phyloP scores from a whole-genome alignment of 2,113 vertebrate genomes.

The Laterallus jamaicensis region DNA sequence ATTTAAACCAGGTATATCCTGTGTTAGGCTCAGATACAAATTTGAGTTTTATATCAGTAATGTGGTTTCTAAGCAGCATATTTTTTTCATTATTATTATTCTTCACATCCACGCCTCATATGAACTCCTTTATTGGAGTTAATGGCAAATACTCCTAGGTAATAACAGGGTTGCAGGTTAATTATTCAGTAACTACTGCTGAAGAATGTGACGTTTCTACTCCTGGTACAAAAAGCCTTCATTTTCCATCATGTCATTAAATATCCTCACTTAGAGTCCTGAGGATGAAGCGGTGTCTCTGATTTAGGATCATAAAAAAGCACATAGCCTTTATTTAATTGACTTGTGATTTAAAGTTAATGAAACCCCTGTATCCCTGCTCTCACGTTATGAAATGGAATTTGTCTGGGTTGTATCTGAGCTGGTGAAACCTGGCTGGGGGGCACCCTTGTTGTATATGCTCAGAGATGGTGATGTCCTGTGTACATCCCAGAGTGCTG shows the following conservation, averaged over 20 bases:
- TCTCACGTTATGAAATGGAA: neutral
- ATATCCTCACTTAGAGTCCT: neutral
- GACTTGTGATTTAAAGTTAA: neutral
- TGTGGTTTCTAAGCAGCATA: neutral
- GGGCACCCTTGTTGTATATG: accelerated
- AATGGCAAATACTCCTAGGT: neutral
- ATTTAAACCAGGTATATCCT: neutral
- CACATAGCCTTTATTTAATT: slow-evolving; percentile 6
- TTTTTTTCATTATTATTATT: neutral
- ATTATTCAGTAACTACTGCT: slow-evolving; percentile 3
- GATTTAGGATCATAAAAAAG: neutral
- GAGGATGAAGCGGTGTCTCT: neutral
- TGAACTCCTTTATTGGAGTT: neutral
- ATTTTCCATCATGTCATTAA: neutral
- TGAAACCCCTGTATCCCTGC: neutral
- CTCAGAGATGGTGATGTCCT: accelerated
- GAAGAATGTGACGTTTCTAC: neutral
- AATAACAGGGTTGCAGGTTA: neutral
- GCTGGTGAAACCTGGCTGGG: neutral
- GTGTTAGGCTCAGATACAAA: neutral
- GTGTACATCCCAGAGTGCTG: neutral
- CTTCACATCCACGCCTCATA: neutral
- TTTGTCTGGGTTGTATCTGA: neutral
- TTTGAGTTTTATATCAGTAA: neutral
- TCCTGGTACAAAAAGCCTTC: neutral